These are phyloP conservation scores for Gastracanthus pulcherrimus DNA, from an alignment of 2,888 invertebrate genomes.

Conservation along the genomic window DNA sequence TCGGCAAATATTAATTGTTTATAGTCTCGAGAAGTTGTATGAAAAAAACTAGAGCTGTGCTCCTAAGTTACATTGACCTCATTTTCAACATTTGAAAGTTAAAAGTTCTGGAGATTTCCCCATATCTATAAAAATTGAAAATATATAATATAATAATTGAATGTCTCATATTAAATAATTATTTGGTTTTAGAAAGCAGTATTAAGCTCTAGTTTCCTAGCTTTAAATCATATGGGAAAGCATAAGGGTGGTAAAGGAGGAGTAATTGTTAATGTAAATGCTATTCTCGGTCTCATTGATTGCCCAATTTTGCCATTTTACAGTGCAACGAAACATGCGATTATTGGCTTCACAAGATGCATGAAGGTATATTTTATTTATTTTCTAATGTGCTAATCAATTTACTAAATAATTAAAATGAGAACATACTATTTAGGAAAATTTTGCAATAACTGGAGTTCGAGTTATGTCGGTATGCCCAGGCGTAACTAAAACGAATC, in stretches of 20 bases:
- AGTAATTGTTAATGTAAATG: conserved; percentile 82
- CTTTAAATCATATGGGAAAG: conserved; percentile 76
- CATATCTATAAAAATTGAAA: neutral
- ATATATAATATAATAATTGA: neutral
- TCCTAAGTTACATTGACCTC: too few relatives aligned
- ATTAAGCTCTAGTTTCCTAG: conserved; percentile 74
- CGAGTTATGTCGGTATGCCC: conserved; percentile 72
- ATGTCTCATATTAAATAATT: conserved; percentile 6
- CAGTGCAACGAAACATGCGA: conserved; percentile 79
- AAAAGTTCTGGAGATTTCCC: too few relatives aligned
- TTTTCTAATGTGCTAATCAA: neutral
- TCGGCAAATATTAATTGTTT: too few relatives aligned
- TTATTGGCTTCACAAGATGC: conserved; percentile 68
- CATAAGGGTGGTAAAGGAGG: conserved; percentile 80
- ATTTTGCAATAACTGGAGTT: conserved; percentile 65
- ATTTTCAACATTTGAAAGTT: too few relatives aligned
- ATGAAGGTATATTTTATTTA: conserved; percentile 63
- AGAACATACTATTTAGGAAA: conserved; percentile 58
- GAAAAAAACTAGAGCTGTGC: too few relatives aligned
- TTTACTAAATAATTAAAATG: neutral
- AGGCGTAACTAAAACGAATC: conserved; percentile 67
- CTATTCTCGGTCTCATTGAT: conserved; percentile 79
- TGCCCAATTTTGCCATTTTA: conserved; percentile 79
- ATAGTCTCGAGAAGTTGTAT: too few relatives aligned
- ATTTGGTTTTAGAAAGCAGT: conserved; percentile 71